phyloP scores from a whole-genome alignment of 2,797 vertebrate genomes.

The Centroberyx gerrardi region DNA sequence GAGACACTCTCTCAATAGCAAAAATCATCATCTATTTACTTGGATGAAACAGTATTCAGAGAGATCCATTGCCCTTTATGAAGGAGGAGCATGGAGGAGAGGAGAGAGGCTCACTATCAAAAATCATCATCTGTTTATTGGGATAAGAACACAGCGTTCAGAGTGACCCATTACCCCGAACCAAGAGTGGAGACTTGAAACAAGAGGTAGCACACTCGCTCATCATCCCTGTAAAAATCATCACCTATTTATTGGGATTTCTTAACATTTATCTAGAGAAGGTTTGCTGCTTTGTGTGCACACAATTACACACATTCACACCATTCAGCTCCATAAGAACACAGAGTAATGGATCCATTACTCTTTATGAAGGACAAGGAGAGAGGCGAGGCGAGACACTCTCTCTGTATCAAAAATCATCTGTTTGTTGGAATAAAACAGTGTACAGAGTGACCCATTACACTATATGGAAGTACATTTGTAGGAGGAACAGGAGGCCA shows the following conservation, averaged over 20 bases:
- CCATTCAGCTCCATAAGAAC: background rate
- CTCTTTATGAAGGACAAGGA: too few species aligned
- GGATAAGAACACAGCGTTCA: constrained; percentile 19
- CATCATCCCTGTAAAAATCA: background rate
- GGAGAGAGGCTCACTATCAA: constrained; percentile 1
- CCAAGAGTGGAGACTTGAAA: background rate
- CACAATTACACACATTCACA: background rate
- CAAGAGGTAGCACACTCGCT: background rate
- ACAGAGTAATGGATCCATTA: background rate
- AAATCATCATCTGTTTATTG: constrained; percentile 37
- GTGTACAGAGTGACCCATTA: background rate
- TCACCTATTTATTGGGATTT: background rate
- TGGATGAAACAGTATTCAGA: constrained; percentile 36
- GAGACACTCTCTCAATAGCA: constrained; percentile 53
- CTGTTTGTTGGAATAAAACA: too few species aligned
- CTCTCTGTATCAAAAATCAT: background rate
- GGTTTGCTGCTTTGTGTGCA: background rate
- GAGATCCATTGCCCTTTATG: constrained; percentile 60
- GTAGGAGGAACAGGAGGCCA: background rate
- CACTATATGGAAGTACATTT: background rate
- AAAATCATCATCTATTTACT: constrained; percentile 71
- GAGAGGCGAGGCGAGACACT: too few species aligned
- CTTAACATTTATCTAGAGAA: background rate
- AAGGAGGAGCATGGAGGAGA: constrained; percentile 30
- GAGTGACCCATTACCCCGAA: constrained; percentile 2